Conservation (phyloP, 2,113 vertebrate genomes). For the Typhlomys cinereus region DNA sequence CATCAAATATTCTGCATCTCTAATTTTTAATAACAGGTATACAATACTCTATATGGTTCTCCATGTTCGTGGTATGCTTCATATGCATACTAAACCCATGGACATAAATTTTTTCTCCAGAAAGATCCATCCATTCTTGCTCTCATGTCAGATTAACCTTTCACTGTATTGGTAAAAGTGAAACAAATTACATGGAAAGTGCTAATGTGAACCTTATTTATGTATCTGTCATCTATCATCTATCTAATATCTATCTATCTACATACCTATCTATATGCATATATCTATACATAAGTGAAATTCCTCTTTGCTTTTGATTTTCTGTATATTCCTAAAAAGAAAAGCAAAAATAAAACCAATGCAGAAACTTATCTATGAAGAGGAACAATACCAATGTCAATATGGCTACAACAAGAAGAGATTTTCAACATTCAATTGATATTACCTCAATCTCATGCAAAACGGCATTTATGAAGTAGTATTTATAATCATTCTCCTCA, state of each 20-base stretch:
- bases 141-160: background rate
- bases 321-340: background rate
- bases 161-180: background rate
- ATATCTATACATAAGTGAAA: too few species aligned
- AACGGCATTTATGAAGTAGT: background rate
- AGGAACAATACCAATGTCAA: background rate
- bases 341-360: rapidly evolving
- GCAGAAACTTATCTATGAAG: background rate
- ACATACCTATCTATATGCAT: too few species aligned
- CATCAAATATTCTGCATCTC: background rate
- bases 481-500: background rate
- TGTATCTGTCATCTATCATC: too few species aligned
- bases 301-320: background rate
- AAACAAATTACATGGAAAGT: background rate
- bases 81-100: background rate
- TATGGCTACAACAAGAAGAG: background rate
- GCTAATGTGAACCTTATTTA: background rate
- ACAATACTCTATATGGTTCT: background rate
- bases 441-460: background rate
- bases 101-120: background rate
- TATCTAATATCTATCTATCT: too few species aligned
- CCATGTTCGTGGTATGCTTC: background rate
- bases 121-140: background rate
- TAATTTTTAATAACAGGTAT: background rate
- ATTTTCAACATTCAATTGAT: background rate